A percentile compares a stretch with the other conserved stretches of the same genome.
phyloP scores from a whole-genome alignment of 2,797 vertebrate species.

The Meda fulgida region DNA sequence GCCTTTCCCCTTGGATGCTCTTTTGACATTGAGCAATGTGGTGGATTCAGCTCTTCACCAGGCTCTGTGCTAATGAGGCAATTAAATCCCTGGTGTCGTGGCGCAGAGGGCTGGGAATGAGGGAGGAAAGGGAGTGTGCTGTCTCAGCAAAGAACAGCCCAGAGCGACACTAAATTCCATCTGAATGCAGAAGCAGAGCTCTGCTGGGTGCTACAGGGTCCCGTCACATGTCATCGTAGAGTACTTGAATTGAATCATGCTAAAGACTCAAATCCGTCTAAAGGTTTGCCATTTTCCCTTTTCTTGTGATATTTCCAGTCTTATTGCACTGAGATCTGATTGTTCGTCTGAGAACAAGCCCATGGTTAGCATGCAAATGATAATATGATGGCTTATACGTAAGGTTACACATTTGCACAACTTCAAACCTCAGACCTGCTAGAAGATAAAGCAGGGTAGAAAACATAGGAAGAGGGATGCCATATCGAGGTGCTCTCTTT shows the following conservation, averaged over 20 bases:
- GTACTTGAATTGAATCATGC: background rate
- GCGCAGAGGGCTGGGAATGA: conserved; percentile 60
- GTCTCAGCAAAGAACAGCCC: conserved; percentile 77
- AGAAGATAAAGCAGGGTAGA: background rate
- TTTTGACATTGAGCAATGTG: conserved; percentile 79
- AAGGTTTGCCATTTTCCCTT: background rate
- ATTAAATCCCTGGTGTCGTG: conserved; percentile 77
- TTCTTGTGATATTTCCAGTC: background rate
- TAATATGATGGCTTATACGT: background rate
- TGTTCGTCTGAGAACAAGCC: background rate
- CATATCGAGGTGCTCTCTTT: background rate
- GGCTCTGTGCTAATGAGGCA: conserved; percentile 81
- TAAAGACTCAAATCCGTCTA: background rate
- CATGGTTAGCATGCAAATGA: background rate
- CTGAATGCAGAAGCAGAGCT: conserved; percentile 57
- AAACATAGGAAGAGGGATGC: background rate
- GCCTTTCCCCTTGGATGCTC: conserved; percentile 78
- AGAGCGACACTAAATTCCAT: conserved; percentile 56
- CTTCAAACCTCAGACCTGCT: background rate
- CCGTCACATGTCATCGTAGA: background rate
- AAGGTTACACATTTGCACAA: background rate
- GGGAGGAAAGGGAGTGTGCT: conserved; percentile 72
- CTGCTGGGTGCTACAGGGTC: conserved; percentile 38
- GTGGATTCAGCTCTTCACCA: conserved; percentile 70
- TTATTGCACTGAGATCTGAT: background rate